Evolutionary conservation across 2,113 vertebrate species (phyloP), one percentile per base, ranked within the genome.

Genomic region (Hoplias malabaricus): DNA sequence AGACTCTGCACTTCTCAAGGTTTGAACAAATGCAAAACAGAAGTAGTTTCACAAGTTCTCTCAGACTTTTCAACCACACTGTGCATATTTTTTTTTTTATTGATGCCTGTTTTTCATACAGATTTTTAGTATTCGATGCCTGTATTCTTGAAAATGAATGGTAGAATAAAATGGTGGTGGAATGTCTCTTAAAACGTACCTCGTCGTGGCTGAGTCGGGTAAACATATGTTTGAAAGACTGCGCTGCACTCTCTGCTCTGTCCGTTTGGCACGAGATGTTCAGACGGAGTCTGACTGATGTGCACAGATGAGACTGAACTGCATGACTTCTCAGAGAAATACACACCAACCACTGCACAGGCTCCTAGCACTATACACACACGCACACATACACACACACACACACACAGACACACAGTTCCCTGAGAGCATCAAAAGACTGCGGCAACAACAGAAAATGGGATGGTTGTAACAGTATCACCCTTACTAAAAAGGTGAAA

Each of bases 381-480:
- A 23, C 68, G 21, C 67, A 34, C 66, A 27, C 67, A 50, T 11
- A 50, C 46, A 61, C 27, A 33, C n/a, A 74, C 72, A 50, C 46
- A 56, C 23, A 14, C 61, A 67, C 62, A 71, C 80, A 84, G 82
- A 73, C 56, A 87, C 86, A 84, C 85, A 82, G 71, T 89, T 91
- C 90, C 90, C 90, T 92, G 91, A 92, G 91, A 89, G 88, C 88
- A 85, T 86, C 85, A 85, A 84, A 87, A 31, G 29, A 89, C 86
- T 86, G 84, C 84, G 84, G 82, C 72, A 84, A 87, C 83, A 84
- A 83, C 81, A 87, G 84, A 80, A 84, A 33, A 82, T 77, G 77
- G 84, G 77, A 70, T 29, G 53, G n/a, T 11, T 59, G 25, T 48
- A 57, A 76, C 16, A 57, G 73, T 54, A 42, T 67, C 36, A 77